Evolutionary conservation across 2,113 vertebrate genomes (phyloP), one percentile per base, ranked within the genome.

Genomic region (Anhinga rufa): DNA sequence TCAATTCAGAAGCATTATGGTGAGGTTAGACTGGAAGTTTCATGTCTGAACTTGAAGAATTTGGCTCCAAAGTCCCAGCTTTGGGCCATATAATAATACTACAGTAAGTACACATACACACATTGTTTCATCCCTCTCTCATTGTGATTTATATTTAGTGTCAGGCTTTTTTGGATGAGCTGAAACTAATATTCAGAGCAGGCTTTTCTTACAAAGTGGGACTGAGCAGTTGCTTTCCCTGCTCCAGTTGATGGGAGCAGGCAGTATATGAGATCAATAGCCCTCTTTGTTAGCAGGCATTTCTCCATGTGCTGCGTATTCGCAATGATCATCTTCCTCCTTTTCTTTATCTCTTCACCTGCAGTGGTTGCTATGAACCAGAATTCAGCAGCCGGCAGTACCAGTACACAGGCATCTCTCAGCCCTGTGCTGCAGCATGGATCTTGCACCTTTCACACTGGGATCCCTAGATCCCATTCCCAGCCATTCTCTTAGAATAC

Each of bases 231-330:
- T 84, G n/a, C 48, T 75, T 71, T 52, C 38, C 75, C 40, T 7
- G 7, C 68, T 75, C 76, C 79, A 31, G 31, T 2, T 64, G 88
- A 81, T 34, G 64, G 26, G 46, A 82, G 44, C n/a, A 70, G 80
- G 68, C 85, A 90, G 55, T 57, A 71, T 94, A 81, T 40, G 48
- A 94, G 80, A 90, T 86, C 88, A 86, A 52, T 54, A 68, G 32
- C 61, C 34, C n/a, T 55, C 61, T 81, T 84, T 84, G 69, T 86
- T 68, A 70, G 76, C 38, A 34, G 88, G 83, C 2, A 0, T 22
- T 86, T 42, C 78, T 86, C 42, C 52, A 1, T 21, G 38, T 36
- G 51, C 68, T 90, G 31, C 0, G 0, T 18, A 46, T 60, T 90
- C 42, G 10, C 71, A 94, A 38, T 0, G 5, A 77, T 14, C 21